Evolutionary conservation across 1,140 invertebrate genomes (phyloP).

Genomic region (Lutraria rhynchaena): DNA sequence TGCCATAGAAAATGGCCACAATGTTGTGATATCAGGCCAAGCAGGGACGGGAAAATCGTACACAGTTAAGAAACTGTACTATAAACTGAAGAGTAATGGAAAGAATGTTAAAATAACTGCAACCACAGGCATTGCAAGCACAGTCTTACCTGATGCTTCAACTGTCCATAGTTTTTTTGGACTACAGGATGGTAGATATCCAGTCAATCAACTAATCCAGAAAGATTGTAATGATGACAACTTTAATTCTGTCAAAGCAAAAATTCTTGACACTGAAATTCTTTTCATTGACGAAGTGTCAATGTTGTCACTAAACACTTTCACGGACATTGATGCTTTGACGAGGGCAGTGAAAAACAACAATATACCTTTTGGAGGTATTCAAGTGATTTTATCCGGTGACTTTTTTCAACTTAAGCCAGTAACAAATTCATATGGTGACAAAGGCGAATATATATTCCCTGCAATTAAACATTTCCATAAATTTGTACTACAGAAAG

Average conservation of each 20-base stretch:
- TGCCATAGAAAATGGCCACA: no score
- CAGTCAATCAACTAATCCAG: not conserved
- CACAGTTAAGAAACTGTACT: no score
- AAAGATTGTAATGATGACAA: conserved; percentile 6
- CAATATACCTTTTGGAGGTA: conserved; percentile 15
- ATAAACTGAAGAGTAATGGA: no score
- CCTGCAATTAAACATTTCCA: conserved; percentile 20
- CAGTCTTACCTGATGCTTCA: no score
- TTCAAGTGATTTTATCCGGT: conserved; percentile 31
- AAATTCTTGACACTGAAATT: not conserved
- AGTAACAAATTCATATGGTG: conserved; percentile 22
- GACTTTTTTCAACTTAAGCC: conserved; percentile 42
- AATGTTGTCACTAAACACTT: conserved; percentile 16
- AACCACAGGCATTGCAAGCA: no score
- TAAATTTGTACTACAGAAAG: conserved; percentile 7
- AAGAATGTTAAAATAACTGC: no score
- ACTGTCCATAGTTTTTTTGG: conserved; percentile 25
- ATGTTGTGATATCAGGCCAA: no score
- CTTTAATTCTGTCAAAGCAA: not conserved
- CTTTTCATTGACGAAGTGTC: conserved; percentile 30
- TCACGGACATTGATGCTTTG: conserved; percentile 11
- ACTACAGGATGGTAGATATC: conserved; percentile 27
- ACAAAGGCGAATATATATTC: conserved; percentile 27
- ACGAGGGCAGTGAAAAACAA: not conserved
- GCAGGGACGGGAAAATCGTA: no score